Percentiles rank a stretch among this genome's conserved stretches.
These are phyloP conservation scores for Lepisosteus oculatus DNA, from an alignment of 2,113 vertebrate species.

Conservation along the genomic window DNA sequence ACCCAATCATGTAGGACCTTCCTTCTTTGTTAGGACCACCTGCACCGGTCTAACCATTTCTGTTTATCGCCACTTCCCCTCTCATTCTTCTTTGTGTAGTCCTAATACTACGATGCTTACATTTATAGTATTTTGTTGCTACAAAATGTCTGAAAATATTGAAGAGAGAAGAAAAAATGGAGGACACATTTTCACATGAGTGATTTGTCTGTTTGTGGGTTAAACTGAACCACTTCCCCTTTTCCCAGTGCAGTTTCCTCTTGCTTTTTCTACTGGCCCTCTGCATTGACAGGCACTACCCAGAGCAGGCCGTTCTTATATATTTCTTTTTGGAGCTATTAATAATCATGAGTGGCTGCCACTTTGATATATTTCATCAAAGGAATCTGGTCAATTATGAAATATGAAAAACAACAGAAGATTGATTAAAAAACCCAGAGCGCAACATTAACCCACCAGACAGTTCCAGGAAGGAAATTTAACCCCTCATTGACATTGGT, in stretches of 20 bases:
- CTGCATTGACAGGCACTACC: constrained; percentile 8
- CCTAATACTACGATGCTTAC: too few relatives aligned
- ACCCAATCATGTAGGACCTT: too few relatives aligned
- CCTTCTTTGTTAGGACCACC: too few relatives aligned
- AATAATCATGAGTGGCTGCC: constrained; percentile 9
- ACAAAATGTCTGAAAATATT: too few relatives aligned
- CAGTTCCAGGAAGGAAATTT: background rate
- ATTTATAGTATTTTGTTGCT: too few relatives aligned
- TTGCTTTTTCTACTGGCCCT: background rate
- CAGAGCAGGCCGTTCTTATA: background rate
- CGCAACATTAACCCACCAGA: background rate
- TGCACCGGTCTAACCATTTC: too few relatives aligned
- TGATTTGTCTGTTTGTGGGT: background rate
- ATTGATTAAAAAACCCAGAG: background rate
- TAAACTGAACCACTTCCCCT: background rate
- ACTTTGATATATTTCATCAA: constrained; percentile 10
- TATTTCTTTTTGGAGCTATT: constrained; percentile 1
- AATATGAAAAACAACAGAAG: background rate
- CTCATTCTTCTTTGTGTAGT: too few relatives aligned
- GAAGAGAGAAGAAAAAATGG: too few relatives aligned
- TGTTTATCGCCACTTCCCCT: too few relatives aligned
- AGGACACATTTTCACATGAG: too few relatives aligned
- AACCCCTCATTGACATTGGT: background rate
- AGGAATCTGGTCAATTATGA: background rate
- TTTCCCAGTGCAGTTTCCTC: background rate